Conservation (phyloP, 2,797 vertebrate species). For the Lutjanus argentimaculatus region DNA sequence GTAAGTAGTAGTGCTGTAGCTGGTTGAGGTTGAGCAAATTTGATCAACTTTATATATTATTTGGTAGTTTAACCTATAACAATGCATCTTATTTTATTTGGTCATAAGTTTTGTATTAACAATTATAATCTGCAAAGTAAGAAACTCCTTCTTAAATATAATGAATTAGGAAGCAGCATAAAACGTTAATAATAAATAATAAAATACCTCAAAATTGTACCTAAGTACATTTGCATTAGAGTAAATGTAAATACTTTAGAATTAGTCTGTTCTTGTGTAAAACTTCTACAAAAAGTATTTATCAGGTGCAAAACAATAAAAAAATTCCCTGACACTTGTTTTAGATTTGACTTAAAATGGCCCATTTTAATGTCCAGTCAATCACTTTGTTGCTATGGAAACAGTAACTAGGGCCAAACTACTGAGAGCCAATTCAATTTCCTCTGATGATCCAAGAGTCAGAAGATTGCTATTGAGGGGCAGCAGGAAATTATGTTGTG, state of each 20-base stretch:
- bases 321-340: neutral
- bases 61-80: too few relatives aligned
- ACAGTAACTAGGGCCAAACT: slow-evolving; percentile 29
- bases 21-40: neutral
- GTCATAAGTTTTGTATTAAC: neutral
- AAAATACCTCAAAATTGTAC: too few relatives aligned
- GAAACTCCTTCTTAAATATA: too few relatives aligned
- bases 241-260: neutral
- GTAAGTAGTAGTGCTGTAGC: neutral
- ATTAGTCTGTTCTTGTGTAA: neutral
- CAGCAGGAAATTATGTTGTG: slow-evolving; percentile 54
- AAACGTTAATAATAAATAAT: neutral
- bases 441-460: slow-evolving; percentile 54
- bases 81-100: neutral
- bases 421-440: slow-evolving; percentile 62
- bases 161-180: neutral
- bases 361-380: neutral
- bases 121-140: neutral
- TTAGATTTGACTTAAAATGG: neutral
- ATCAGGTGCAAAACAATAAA: neutral
- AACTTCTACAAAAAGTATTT: neutral
- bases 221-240: neutral
- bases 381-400: slow-evolving; percentile 40
- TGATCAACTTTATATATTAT: neutral
- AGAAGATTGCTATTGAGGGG: slow-evolving; percentile 44